These are phyloP conservation scores for Chrysochloris asiatica DNA, from an alignment of 2,113 vertebrate species.

Conservation along the genomic window DNA sequence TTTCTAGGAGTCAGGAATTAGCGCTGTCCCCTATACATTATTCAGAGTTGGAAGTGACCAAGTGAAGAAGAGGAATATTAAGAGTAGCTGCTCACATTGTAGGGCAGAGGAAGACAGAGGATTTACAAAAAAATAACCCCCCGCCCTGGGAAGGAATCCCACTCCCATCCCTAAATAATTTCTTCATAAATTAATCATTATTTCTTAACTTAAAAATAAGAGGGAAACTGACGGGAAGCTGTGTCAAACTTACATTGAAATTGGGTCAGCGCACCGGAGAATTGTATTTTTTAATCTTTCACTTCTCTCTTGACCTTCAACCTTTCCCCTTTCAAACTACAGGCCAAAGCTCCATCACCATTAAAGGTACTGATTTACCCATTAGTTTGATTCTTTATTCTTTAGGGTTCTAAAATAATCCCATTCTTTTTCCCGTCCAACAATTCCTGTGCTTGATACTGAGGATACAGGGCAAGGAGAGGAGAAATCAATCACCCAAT, in stretches of 20 bases:
- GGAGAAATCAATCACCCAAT: constrained; percentile 71
- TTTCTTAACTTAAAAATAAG: constrained; percentile 66
- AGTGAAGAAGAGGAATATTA: background rate
- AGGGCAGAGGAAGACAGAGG: constrained; percentile 23
- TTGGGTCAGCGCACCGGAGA: background rate
- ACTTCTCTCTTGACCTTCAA: background rate
- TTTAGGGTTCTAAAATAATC: constrained; percentile 59
- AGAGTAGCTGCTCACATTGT: constrained; percentile 32
- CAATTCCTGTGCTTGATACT: constrained; percentile 75
- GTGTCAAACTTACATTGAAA: background rate
- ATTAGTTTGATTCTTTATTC: constrained; percentile 57
- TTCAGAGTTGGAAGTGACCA: background rate
- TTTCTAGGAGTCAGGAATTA: background rate
- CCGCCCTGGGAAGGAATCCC: background rate
- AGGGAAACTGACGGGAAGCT: constrained; percentile 27
- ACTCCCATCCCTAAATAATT: constrained; percentile 34
- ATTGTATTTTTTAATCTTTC: background rate
- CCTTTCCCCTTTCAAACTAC: constrained; percentile 32
- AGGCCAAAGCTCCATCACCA: constrained; percentile 54
- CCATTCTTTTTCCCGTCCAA: constrained; percentile 63
- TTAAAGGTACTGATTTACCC: constrained; percentile 33
- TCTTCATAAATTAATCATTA: constrained; percentile 62
- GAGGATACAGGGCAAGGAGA: constrained; percentile 64
- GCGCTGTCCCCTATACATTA: background rate
- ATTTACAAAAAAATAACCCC: background rate